Conservation (phyloP, 2,797 vertebrate genomes). For the Eurystomus glaucurus region DNA sequence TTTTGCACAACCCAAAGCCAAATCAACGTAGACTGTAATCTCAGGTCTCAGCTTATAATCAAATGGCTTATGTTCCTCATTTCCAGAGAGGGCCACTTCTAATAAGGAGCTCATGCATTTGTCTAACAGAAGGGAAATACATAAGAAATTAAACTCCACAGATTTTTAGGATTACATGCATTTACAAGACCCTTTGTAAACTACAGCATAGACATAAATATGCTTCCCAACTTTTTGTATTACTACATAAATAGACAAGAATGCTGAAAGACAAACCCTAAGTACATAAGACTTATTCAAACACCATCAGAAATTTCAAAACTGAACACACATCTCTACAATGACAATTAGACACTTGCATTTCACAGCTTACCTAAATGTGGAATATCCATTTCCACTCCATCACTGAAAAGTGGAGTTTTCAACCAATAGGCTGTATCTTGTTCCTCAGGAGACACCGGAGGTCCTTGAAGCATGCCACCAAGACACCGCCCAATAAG, state of each 20-base stretch:
- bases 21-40: slow-evolving; percentile 90
- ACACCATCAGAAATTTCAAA: neutral
- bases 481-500: slow-evolving; percentile 96
- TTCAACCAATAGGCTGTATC: slow-evolving; percentile 96
- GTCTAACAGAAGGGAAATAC: slow-evolving; percentile 81
- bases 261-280: neutral
- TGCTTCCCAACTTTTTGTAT: neutral
- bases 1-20: slow-evolving; percentile 95
- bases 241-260: neutral
- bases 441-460: slow-evolving; percentile 93
- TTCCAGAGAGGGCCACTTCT: slow-evolving; percentile 94
- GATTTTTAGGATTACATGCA: neutral
- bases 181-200: neutral
- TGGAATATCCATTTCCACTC: slow-evolving; percentile 93
- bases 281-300: neutral
- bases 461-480: slow-evolving; percentile 95
- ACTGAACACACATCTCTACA: neutral
- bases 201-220: neutral
- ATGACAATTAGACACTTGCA: fast-evolving
- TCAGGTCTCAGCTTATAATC: slow-evolving; percentile 92
- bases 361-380: slow-evolving; percentile 88
- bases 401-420: slow-evolving; percentile 95
- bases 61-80: slow-evolving; percentile 96
- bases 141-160: slow-evolving; percentile 5
- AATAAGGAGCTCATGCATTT: slow-evolving; percentile 93